Evolutionary conservation across 2,113 vertebrate species (phyloP).

Genomic region (Zosterops hypoxanthus): DNA sequence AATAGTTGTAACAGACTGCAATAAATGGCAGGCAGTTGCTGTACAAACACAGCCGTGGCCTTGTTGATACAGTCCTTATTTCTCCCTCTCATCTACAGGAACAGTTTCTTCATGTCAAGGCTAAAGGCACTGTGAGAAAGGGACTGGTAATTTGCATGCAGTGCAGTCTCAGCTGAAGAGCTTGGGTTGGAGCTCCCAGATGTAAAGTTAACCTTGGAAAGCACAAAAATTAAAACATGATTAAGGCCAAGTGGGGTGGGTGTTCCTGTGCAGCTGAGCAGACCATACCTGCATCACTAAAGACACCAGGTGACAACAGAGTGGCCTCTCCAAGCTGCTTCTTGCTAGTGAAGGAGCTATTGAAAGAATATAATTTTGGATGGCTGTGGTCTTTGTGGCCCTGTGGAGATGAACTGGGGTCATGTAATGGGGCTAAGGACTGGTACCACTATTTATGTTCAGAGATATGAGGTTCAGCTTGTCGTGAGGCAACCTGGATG

Average conservation of each 20-base stretch:
- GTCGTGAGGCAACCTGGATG: fast-evolving
- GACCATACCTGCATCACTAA: not conserved
- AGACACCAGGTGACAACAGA: not conserved
- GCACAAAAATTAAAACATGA: conserved; percentile 25
- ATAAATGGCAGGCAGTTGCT: not conserved
- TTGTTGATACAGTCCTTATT: not conserved
- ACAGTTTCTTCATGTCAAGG: not conserved
- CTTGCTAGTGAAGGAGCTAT: not conserved
- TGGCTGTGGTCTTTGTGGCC: not conserved
- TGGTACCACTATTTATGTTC: not conserved
- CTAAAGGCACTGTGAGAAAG: not conserved
- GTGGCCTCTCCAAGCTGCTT: not conserved
- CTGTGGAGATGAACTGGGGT: not conserved
- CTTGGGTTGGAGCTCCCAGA: not conserved
- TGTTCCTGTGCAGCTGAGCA: not conserved
- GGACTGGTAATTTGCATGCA: not conserved
- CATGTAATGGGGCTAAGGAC: fast-evolving
- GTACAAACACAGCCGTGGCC: fast-evolving
- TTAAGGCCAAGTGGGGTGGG: not conserved
- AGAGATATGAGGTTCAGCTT: not conserved
- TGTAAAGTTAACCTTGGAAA: not conserved
- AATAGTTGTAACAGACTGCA: not conserved
- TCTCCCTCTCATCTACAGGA: not conserved
- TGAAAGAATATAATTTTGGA: not conserved
- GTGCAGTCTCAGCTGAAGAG: not conserved